Evolutionary conservation across 1,140 invertebrate genomes (phyloP), one percentile per base, ranked within the genome.

Genomic region (Potamilus streckersoni): DNA sequence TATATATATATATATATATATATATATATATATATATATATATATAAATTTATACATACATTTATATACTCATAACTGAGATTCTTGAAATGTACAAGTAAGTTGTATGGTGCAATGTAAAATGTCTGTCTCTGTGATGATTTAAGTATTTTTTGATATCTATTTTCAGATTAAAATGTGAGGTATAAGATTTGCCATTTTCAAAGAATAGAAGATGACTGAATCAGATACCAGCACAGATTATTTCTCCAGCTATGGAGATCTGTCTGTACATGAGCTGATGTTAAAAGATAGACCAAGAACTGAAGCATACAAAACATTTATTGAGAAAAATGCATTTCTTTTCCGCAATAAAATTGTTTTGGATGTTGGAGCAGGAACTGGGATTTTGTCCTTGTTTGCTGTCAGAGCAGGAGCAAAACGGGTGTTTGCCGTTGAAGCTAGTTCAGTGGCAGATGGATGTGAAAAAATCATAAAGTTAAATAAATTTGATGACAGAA

Each of bases 351-450:
- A 79, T 49, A 88, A 88, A 73, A 73, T 84, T n/a, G 83, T 88
- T 4, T 72, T 88, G 20, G 86, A 88, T 76, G 83, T 88, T 14
- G 86, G 86, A 14, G 84, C 85, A 31, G 86, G 86, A 20, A 89
- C 87, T 64, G 88, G 89, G 49, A 89, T 91, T 66, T 77, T 90
- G 27, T 87, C 85, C 8, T 74, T 90, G 55, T 90, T 90, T 84
- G 87, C 87, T 73, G 89, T 87, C 13, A 81, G 96, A 95, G 95
- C 90, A 95, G 38, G 91, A 17, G 89, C 89, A 11, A 83, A 78
- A 23, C 79, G 82, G 93, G 86, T 88, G 1, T 87, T 80, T 68
- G 86, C 86, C 20, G 82, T 87, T 15, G 86, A 88, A 64, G 86
- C 85, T n/a, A 87, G 85, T 73, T 68, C 71, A 23, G 80, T 85